Base-by-base conservation (phyloP, 30 jellyfish, hydroid and myxozoan species). In the Hydra vulgaris region DNA sequence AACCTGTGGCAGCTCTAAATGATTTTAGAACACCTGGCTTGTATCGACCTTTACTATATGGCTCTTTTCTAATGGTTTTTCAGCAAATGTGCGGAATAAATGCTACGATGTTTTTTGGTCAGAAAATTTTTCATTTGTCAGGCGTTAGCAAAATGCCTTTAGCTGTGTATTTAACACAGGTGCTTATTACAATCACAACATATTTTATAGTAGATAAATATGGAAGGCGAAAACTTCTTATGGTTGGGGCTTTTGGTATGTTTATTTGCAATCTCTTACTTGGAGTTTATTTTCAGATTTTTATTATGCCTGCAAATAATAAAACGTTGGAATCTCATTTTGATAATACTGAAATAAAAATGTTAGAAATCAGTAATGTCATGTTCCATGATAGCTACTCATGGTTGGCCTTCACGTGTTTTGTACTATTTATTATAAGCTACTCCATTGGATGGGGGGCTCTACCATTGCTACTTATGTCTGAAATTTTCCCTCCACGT, bases 361-460 rank as follows among this genome's bases (percentile, higher is more conserved):
- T n/a, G n/a, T n/a, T n/a, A 40, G 12, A 40, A 3, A 40, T 40
- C 12, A 3, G 8, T 40, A 5, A 40, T 40, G 12, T 12, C 61
- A 40, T 40, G 5, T 12, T 12, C 12, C 61, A 3, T 5, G 8
- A 5, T 40, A 5, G 12, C 61, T 3, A 3, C 61, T 40, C 61
- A 5, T 40, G 61, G 61, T 15, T 76, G 7, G 12, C 84, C 8
- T 3, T 8, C 12, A 19, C 23, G 1, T 76, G 79, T n/a, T 8
- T 76, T 24, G 79, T 76, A 1, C 15, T 7, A 1, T 76, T 76
- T 52, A 76, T 76, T 1, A 77, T 52, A 1, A 7, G 23, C 26
- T 76, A 25, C 84, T 76, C 84, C 24, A 5, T 76, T 8, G 84
- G 84, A 1, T 76, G 84, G 84, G 84, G 84, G 7, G 81, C 84